These are phyloP conservation scores for Montipora foliosa DNA, from an alignment of 64 coral and sea anemone species.

Conservation along the genomic window DNA sequence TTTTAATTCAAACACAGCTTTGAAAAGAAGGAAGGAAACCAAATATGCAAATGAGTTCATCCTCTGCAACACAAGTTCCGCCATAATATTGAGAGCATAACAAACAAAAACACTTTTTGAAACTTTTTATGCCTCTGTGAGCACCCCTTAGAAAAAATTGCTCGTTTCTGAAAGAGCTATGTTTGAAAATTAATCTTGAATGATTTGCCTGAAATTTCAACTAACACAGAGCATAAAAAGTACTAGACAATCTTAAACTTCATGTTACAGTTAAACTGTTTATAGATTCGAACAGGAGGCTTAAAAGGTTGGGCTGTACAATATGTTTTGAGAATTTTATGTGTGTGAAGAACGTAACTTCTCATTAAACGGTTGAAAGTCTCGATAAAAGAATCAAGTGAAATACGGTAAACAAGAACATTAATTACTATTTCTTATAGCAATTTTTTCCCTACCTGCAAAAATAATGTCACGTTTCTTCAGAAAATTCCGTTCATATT, in stretches of 20 bases:
- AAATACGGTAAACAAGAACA: not conserved
- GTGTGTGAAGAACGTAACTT: too few relatives aligned
- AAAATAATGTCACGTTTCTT: slow-evolving; percentile 13
- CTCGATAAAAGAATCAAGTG: not conserved
- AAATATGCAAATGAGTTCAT: slow-evolving; percentile 6
- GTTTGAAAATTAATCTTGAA: too few relatives aligned
- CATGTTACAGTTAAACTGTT: too few relatives aligned
- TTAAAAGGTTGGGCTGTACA: too few relatives aligned
- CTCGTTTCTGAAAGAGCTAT: too few relatives aligned
- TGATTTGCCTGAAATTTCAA: too few relatives aligned
- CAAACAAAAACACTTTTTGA: not conserved
- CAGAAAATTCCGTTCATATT: slow-evolving; percentile 1
- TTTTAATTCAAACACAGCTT: too few relatives aligned
- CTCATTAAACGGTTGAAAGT: not conserved
- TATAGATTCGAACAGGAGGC: too few relatives aligned
- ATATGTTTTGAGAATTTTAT: too few relatives aligned
- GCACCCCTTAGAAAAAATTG: not conserved
- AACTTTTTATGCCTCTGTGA: not conserved
- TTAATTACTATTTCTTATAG: not conserved
- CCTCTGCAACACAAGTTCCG: not conserved
- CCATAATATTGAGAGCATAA: not conserved
- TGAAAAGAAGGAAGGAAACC: not conserved
- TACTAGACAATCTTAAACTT: too few relatives aligned
- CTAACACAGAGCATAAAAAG: too few relatives aligned
- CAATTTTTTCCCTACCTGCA: slow-evolving; percentile 12